These are phyloP conservation scores for Clytia hemisphaerica DNA, from an alignment of 30 jellyfish, hydroid and myxozoan genomes.

Conservation along the genomic window DNA sequence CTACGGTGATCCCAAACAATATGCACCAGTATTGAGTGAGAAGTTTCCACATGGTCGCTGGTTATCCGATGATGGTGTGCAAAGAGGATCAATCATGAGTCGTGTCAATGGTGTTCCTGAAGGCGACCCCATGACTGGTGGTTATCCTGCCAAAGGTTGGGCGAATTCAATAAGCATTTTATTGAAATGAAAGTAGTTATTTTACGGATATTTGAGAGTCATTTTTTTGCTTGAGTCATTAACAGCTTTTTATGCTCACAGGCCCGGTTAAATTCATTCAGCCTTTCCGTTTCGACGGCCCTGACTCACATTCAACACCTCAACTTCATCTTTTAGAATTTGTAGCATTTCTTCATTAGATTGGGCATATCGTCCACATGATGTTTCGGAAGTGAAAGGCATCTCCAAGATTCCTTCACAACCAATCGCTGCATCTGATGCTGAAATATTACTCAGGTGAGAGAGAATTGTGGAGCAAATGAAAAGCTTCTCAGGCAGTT, in stretches of 20 bases:
- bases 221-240: too few species aligned
- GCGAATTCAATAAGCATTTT: background rate
- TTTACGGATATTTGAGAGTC: too few species aligned
- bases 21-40: conserved; percentile 53
- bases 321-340: too few species aligned
- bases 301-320: too few species aligned
- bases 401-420: conserved; percentile 69
- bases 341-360: background rate
- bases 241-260: too few species aligned
- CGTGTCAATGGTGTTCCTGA: conserved; percentile 26
- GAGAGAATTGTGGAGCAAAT: too few species aligned
- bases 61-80: conserved; percentile 88
- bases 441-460: conserved; percentile 55
- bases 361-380: background rate
- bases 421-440: conserved; percentile 78
- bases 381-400: conserved; percentile 24
- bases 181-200: too few species aligned
- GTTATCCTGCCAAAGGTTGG: conserved; percentile 78
- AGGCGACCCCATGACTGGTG: conserved; percentile 67
- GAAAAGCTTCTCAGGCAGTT: too few species aligned
- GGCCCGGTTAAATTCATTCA: too few species aligned
- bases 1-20: conserved; percentile 65
- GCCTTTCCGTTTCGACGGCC: too few species aligned
- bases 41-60: conserved; percentile 66
- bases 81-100: conserved; percentile 61